Conservation (phyloP, 2,113 vertebrate species). For the Damaliscus lunatus region DNA sequence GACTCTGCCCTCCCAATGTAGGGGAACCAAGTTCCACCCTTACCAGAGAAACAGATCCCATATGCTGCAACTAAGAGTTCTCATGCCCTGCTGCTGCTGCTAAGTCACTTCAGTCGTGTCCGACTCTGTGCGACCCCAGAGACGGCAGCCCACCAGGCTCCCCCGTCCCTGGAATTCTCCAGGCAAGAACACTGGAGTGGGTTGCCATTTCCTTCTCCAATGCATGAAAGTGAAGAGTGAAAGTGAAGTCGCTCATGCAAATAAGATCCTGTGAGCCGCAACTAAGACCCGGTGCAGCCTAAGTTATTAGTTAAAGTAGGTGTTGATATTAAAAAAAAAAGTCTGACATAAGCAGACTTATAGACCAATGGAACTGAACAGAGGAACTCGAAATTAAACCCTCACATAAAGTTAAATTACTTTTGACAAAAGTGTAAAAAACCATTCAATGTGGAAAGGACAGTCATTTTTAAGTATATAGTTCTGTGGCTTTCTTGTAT, state of each 20-base stretch:
- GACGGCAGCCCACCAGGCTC: too few relatives aligned
- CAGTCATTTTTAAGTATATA: background rate
- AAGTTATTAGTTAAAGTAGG: background rate
- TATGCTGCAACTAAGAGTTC: background rate
- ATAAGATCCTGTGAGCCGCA: background rate
- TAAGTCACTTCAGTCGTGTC: too few relatives aligned
- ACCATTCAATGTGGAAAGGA: background rate
- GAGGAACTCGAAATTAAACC: background rate
- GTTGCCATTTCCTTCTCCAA: too few relatives aligned
- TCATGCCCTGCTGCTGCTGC: background rate
- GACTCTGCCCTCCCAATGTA: background rate
- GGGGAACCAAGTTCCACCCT: background rate
- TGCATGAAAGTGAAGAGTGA: too few relatives aligned
- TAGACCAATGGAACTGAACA: background rate
- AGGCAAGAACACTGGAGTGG: too few relatives aligned
- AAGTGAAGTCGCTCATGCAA: background rate
- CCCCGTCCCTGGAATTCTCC: too few relatives aligned
- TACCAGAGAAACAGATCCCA: background rate
- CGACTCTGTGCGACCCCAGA: too few relatives aligned
- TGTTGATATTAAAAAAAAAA: background rate
- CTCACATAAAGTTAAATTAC: background rate
- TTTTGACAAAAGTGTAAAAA: background rate
- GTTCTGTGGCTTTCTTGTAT: background rate
- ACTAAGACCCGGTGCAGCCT: background rate
- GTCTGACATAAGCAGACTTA: background rate